A percentile compares a stretch with the other conserved stretches of the same genome.
These are phyloP conservation scores for Solenodon paradoxus DNA, from an alignment of 2,113 vertebrate genomes.

Conservation along the genomic window DNA sequence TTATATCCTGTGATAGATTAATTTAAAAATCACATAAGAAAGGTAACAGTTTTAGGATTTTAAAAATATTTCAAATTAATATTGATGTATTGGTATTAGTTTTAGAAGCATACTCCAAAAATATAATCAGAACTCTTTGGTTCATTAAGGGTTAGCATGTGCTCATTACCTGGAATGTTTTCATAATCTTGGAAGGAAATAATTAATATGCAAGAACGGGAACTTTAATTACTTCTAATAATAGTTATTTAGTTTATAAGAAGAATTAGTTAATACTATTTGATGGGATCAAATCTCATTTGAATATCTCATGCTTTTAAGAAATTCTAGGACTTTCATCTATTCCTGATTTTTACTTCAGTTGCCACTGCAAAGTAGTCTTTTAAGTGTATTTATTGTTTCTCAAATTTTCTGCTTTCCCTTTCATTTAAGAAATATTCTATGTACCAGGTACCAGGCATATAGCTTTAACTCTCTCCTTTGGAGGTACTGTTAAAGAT, in stretches of 20 bases:
- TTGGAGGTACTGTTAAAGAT: neutral
- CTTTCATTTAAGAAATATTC: neutral
- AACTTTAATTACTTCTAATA: slow-evolving; percentile 24
- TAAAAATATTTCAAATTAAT: neutral
- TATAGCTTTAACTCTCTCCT: neutral
- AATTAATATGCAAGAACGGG: neutral
- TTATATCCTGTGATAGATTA: neutral
- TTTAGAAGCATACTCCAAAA: neutral
- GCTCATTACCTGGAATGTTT: neutral
- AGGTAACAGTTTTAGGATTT: neutral
- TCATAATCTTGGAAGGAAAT: slow-evolving; percentile 35
- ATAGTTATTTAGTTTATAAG: slow-evolving; percentile 52
- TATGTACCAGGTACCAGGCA: neutral
- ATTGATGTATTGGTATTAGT: neutral
- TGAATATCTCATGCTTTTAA: neutral
- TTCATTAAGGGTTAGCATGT: neutral
- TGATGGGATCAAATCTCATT: neutral
- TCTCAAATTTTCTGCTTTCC: neutral
- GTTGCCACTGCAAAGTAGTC: neutral
- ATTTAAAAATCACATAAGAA: slow-evolving; percentile 9
- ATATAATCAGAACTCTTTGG: too few species aligned
- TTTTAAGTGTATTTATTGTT: slow-evolving; percentile 27
- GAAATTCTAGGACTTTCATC: neutral
- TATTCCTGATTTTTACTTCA: neutral
- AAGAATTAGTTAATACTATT: slow-evolving; percentile 8